Base-by-base conservation (phyloP, 2,888 invertebrate species). In the Notocelia uddmanniana region DNA sequence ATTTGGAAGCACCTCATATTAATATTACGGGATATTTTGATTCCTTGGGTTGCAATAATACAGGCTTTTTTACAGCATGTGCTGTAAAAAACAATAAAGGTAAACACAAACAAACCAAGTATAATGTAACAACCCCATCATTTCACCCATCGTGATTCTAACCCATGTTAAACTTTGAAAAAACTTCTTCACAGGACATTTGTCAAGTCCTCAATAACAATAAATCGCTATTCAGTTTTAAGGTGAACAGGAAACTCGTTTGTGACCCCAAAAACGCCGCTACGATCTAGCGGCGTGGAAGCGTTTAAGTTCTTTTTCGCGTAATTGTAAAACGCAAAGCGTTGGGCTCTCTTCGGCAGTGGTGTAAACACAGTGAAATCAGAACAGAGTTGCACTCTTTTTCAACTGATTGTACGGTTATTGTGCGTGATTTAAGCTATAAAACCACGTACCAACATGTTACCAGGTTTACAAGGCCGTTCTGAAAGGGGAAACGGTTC, bases 381-480 rank as follows among this genome's bases (percentile, higher is more conserved):
- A 34, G 9, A 18, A 13, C 15, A 10, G 19, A 50, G 3, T 52
- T 52, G 3, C 3, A 31, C 31, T 10, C 15, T 50, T 50, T 19
- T 9, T 15, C 19, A 50, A 19, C 9, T 10, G 5, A 48, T 19
- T 57, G 34, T 62, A 57, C 54, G 54, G 69, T n/a, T 34, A 31
- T 19, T 31, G 67, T 70, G 70, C 70, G 70, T 70, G 70, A 66
- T 70, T 66, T 41, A 66, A 59, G 41, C 70, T 19, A 70, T 70
- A 70, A 70, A 70, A 59, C 64, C 66, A 58, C 64, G 70, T 66
- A 59, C 70, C 66, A 70, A 66, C 70, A 66, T 70, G 70, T 70
- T 70, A 70, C 70, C 70, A 52, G 31, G 26, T 70, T 59, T 70
- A 66, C 66, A 66, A 70, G 70, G 70, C 66, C 70, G 58, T 70